Conservation (phyloP, 2,888 invertebrate genomes). For the Pemphredon lugubris region DNA sequence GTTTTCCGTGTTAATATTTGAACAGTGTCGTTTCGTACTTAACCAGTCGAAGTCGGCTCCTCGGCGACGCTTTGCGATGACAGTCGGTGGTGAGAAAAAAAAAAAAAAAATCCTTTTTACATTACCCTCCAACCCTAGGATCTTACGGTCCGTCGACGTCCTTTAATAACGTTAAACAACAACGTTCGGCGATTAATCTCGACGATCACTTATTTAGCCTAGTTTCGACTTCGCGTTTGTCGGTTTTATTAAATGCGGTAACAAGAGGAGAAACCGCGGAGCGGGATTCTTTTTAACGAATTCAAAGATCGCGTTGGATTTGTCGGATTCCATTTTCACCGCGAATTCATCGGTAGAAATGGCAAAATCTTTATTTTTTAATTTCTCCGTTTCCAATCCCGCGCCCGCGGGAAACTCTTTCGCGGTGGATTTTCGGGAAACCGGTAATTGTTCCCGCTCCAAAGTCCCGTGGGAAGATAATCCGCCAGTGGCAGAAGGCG, state of each 20-base stretch:
- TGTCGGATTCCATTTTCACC: too few species aligned
- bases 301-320: neutral
- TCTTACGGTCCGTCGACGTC: too few species aligned
- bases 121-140: too few species aligned
- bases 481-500: slow-evolving; percentile 34
- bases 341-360: too few species aligned
- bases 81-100: neutral
- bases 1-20: slow-evolving; percentile 80
- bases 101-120: neutral
- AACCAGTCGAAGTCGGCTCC: slow-evolving; percentile 28
- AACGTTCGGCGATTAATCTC: too few species aligned
- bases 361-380: neutral
- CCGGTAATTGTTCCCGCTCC: slow-evolving; percentile 46
- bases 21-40: slow-evolving; percentile 70
- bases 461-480: slow-evolving; percentile 57
- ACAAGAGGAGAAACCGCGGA: too few species aligned
- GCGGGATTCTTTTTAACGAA: slow-evolving; percentile 2
- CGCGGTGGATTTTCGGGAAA: slow-evolving; percentile 48
- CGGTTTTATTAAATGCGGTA: too few species aligned
- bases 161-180: too few species aligned
- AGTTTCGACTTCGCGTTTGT: too few species aligned
- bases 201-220: too few species aligned
- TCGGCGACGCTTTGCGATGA: slow-evolving; percentile 27
- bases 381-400: slow-evolving; percentile 6
- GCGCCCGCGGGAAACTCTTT: slow-evolving; percentile 34